Base-by-base conservation (phyloP, 2,113 vertebrate species). In the Siniperca knerii region DNA sequence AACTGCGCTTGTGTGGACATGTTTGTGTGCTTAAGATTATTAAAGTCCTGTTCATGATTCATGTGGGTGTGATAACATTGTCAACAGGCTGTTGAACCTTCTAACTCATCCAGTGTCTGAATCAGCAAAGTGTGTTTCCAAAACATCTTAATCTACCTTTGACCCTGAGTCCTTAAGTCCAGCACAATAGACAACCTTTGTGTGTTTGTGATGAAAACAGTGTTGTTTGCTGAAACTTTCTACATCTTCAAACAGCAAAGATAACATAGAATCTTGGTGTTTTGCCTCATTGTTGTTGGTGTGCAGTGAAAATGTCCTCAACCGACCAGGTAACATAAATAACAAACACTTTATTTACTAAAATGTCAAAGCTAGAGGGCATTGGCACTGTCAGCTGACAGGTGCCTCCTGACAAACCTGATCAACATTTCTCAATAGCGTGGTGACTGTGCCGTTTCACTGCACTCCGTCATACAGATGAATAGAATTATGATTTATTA, bases 91-190 rank as follows among this genome's bases (percentile, higher is more conserved):
- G 48, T 50, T 86, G 81, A 89, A 40, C 12, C 46, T 50, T 58
- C 4, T 44, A 68, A 61, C 33, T 70, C 13, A 46, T 58, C 66
- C 64, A 50, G 9, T 6, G n/a, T 57, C 60, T 46, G 65, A 91
- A 66, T 91, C 86, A 84, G 72, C 86, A 82, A 72, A 83, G n/a
- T 23, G 7, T 75, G 79, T 88, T 90, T 90, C 60, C 86, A 84
- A 89, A 93, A 91, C 87, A 90, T 40, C 6, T 10, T 54, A n/a
- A 84, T 89, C 81, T 71, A 18, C 75, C 2, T 73, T 55, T 67
- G 0, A 58, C 42, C 50, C 20, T 8, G 13, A 25, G 37, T 9
- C 54, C 11, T 54, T 18, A 16, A 50, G 20, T 66, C 23, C 23
- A 40, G 12, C 57, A 69, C 23, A 42, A 80, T 11, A 29, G 33